Percentiles rank a stretch among this genome's conserved stretches.
These are phyloP conservation scores for Penaeus chinensis DNA, from an alignment of 1,140 invertebrate species.

Conservation along the genomic window DNA sequence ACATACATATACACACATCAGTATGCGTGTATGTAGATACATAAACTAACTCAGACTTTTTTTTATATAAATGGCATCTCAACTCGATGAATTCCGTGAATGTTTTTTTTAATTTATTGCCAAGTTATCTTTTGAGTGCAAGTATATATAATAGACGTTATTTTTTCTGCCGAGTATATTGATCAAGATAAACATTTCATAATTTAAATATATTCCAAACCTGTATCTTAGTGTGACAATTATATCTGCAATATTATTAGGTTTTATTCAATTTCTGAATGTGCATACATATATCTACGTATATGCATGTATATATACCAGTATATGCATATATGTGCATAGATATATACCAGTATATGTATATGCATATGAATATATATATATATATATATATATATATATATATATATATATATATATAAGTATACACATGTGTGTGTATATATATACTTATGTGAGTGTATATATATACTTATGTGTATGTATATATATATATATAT, in stretches of 20 bases:
- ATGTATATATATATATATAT: slow-evolving; percentile 21
- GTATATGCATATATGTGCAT: background rate
- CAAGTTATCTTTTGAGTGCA: too few species aligned
- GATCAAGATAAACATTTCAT: background rate
- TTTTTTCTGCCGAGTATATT: too few species aligned
- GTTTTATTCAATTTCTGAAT: background rate
- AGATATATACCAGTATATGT: background rate
- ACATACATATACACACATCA: background rate
- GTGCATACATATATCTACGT: background rate
- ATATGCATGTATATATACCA: background rate
- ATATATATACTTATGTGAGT: slow-evolving; percentile 1
- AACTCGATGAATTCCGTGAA: too few species aligned
- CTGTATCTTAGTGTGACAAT: background rate
- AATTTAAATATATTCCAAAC: background rate
- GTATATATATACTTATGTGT: slow-evolving; percentile 18
- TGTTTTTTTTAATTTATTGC: too few species aligned
- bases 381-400: too few species aligned
- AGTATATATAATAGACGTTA: too few species aligned
- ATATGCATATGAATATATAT: too few species aligned
- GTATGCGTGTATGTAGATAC: background rate
- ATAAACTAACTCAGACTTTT: background rate
- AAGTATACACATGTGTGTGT: too few species aligned
- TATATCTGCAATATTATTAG: too few species aligned
- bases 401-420: too few species aligned
- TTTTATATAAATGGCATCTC: background rate